Percentiles rank a stretch among this genome's conserved stretches.
Evolutionary conservation across 92 coral and sea anemone species (phyloP).

Genomic region (Palythoa grandis): DNA sequence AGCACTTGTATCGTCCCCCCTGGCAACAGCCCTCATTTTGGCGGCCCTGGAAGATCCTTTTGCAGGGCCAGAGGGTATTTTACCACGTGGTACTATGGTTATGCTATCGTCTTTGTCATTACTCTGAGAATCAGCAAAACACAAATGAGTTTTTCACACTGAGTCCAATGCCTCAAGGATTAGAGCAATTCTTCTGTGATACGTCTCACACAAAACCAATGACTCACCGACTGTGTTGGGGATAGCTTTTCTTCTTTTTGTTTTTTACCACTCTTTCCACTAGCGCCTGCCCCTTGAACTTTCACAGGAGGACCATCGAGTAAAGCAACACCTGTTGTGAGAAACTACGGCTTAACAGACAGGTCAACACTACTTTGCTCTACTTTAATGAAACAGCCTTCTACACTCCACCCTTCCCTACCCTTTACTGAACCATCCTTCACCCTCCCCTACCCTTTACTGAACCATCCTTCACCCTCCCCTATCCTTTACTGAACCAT

Average conservation of each 20-base stretch:
- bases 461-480: too few species aligned
- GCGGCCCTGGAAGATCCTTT: slow-evolving; percentile 95
- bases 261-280: slow-evolving; percentile 59
- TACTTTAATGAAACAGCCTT: too few species aligned
- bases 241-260: slow-evolving; percentile 64
- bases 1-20: slow-evolving; percentile 92
- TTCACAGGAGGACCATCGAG: slow-evolving; percentile 90
- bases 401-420: too few species aligned
- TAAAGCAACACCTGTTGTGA: slow-evolving; percentile 84
- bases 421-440: too few species aligned
- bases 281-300: slow-evolving; percentile 54
- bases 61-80: slow-evolving; percentile 47
- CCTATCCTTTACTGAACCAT: too few species aligned
- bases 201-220: not conserved
- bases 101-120: slow-evolving; percentile 59
- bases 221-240: slow-evolving; percentile 36
- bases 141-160: not conserved
- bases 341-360: not conserved
- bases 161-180: not conserved
- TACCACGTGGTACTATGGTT: slow-evolving; percentile 41
- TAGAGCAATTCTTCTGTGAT: not conserved
- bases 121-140: slow-evolving; percentile 38
- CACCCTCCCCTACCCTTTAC: too few species aligned
- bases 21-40: slow-evolving; percentile 96
- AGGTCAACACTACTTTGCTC: too few species aligned